A percentile compares a stretch with the other conserved stretches of the same genome.
phyloP scores from a whole-genome alignment of 2,888 invertebrate species.

The Sarcophaga subvicina region DNA sequence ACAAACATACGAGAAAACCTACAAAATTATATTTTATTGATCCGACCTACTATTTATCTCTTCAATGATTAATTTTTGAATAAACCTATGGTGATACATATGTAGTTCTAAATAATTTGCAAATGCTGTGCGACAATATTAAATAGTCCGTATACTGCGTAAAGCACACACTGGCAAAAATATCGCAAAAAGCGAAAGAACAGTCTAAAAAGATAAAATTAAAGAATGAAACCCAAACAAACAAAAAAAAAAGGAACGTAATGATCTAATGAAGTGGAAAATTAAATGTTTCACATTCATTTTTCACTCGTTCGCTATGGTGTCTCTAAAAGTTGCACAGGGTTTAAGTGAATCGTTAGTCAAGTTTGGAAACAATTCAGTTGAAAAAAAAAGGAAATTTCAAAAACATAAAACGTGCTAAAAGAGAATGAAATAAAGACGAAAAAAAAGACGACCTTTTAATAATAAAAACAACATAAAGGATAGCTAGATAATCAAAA shows the following conservation, averaged over 20 bases:
- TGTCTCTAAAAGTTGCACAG: conserved; percentile 24
- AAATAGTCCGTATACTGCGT: too few relatives aligned
- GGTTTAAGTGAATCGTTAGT: conserved; percentile 57
- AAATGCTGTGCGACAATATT: not conserved
- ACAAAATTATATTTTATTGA: too few relatives aligned
- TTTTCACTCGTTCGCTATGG: not conserved
- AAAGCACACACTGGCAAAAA: not conserved
- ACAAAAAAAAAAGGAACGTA: conserved; percentile 9
- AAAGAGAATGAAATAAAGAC: conserved; percentile 13
- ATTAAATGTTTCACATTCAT: conserved; percentile 54
- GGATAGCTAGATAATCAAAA: not conserved
- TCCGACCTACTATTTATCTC: too few relatives aligned
- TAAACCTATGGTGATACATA: too few relatives aligned
- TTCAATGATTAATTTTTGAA: too few relatives aligned
- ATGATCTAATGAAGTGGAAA: conserved; percentile 54
- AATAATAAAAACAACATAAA: not conserved
- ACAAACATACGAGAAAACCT: too few relatives aligned
- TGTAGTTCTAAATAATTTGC: not conserved
- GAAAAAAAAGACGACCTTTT: conserved; percentile 5
- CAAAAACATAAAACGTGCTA: conserved; percentile 3
- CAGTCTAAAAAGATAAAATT: too few relatives aligned
- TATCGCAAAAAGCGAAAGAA: not conserved
- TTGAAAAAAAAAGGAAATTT: conserved; percentile 25
- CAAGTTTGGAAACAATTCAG: conserved; percentile 45
- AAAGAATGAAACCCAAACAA: conserved; percentile 4